A percentile compares a stretch with the other conserved stretches of the same genome.
These are phyloP conservation scores for Drosophila nr. perissopoda DNA, from an alignment of 2,888 invertebrate genomes.

Conservation along the genomic window DNA sequence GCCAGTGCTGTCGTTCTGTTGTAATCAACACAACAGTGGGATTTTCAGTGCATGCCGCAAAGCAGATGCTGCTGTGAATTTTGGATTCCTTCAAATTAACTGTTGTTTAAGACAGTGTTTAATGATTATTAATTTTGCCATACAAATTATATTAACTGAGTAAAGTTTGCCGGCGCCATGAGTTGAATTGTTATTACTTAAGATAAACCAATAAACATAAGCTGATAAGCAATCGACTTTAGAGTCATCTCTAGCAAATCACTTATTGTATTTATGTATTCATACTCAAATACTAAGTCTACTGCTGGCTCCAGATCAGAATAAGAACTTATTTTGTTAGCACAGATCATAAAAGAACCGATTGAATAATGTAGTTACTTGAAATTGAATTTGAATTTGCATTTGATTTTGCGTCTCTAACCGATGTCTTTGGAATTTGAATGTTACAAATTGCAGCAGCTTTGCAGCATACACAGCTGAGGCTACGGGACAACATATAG, in stretches of 20 bases:
- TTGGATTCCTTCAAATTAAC: neutral
- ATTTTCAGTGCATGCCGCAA: slow-evolving; percentile 5
- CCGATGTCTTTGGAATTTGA: slow-evolving; percentile 18
- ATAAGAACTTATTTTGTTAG: neutral
- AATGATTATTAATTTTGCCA: neutral
- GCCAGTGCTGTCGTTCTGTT: slow-evolving; percentile 14
- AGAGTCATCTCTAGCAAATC: neutral
- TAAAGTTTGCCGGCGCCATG: neutral
- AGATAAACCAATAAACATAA: neutral
- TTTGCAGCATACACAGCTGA: slow-evolving; percentile 70
- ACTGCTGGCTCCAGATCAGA: neutral
- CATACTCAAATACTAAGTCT: neutral
- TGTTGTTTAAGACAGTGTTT: neutral
- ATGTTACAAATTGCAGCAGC: slow-evolving; percentile 58
- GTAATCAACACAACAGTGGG: slow-evolving; percentile 1
- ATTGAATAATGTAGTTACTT: neutral
- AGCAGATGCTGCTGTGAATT: neutral
- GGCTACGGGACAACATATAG: slow-evolving; percentile 11
- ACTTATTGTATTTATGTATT: neutral
- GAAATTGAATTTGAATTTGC: neutral
- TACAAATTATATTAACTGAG: neutral
- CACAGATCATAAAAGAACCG: neutral
- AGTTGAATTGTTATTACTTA: neutral
- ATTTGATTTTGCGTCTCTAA: slow-evolving; percentile 6
- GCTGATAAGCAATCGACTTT: neutral